Evolutionary conservation across 1,140 invertebrate species (phyloP).

Genomic region (Lasaia peninsularis): DNA sequence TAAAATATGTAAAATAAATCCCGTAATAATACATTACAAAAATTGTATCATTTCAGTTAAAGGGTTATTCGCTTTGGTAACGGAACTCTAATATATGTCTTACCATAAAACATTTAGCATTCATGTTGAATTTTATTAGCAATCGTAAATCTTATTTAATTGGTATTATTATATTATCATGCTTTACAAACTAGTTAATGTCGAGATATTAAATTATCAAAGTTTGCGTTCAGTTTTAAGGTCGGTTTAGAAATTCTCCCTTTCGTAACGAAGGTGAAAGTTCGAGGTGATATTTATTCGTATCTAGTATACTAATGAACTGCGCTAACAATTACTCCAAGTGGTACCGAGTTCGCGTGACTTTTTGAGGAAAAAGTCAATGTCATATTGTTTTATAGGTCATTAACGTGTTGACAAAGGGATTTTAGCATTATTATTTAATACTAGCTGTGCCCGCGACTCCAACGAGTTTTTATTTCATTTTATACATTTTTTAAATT

Average conservation of each 20-base stretch:
- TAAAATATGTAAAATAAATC: no score
- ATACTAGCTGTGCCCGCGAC: no score
- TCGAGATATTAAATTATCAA: slow-evolving; percentile 45
- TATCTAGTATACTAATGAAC: slow-evolving; percentile 52
- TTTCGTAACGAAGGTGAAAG: slow-evolving; percentile 52
- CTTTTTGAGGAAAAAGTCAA: slow-evolving; percentile 46
- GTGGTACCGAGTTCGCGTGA: slow-evolving; percentile 62
- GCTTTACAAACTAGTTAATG: not conserved
- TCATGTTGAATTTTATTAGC: not conserved
- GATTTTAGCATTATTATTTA: not conserved
- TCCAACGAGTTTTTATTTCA: no score
- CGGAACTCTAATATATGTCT: not conserved
- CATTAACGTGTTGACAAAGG: slow-evolving; percentile 20
- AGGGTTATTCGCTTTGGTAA: no score
- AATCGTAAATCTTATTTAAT: not conserved
- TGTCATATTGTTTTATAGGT: slow-evolving; percentile 47
- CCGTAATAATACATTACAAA: no score
- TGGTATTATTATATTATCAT: not conserved
- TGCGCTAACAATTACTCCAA: slow-evolving; percentile 58
- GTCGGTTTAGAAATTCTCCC: slow-evolving; percentile 48
- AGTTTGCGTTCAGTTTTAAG: slow-evolving; percentile 40
- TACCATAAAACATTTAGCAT: not conserved
- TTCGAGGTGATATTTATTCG: slow-evolving; percentile 56
- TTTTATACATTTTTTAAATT: no score
- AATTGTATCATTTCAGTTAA: no score